Evolutionary conservation across 2,797 vertebrate genomes (phyloP), one percentile per base, ranked within the genome.

Genomic region (Melanotaenia nigrans): DNA sequence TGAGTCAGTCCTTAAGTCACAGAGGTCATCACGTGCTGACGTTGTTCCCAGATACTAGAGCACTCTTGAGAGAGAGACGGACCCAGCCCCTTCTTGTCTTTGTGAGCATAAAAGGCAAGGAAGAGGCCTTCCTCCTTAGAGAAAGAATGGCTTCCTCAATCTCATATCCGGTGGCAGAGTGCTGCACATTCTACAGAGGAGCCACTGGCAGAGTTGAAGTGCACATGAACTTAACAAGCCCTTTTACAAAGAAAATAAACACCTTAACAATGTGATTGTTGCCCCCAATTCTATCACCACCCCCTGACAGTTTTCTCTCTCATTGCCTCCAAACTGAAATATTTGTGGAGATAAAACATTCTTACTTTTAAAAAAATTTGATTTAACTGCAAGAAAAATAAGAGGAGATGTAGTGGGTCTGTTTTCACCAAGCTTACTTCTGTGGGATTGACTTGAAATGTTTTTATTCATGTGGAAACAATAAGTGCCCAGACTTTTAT

Each of bases 21-120:
- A 65, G 78, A 89, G 85, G 87, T 88, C 88, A 76, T 53, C 79
- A 81, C 53, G 47, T 78, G 71, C 70, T 85, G 80, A 86, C 82
- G 38, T 75, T 73, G 71, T 85, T 89, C 71, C 85, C 89, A 90
- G 89, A 91, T 90, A 85, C 79, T 69, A 68, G 79, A 86, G 78
- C 78, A 64, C 84, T 86, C 85, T 86, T 81, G 83, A 89, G 89
- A 87, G 83, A 79, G 85, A 78, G 69, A 79, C 75, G 54, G 85
- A 84, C 90, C 87, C 88, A 85, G 65, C 86, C 91, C 82, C 85
- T 93, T 93, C 90, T 93, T 78, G 81, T 91, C 90, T 92, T 92
- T 94, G 91, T 93, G 87, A 89, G 87, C 90, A 91, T 94, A 90
- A 94, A 93, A 93, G 91, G 79, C 82, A 91, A 84, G 90, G 88